phyloP scores from a whole-genome alignment of 2,797 vertebrate genomes.

The Potorous gilbertii region DNA sequence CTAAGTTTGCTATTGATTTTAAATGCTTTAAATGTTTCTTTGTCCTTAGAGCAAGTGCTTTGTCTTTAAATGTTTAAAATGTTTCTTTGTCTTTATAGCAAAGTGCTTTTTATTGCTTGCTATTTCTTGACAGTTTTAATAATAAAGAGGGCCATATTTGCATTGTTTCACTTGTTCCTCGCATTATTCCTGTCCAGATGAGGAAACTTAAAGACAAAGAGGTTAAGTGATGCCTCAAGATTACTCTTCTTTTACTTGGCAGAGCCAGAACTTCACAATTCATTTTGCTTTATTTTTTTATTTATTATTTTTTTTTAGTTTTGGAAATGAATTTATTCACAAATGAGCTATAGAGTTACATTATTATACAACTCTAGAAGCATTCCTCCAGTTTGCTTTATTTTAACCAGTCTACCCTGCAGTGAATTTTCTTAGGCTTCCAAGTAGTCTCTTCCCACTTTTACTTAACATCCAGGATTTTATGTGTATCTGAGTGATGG shows the following conservation, averaged over 20 bases:
- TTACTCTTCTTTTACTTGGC: background rate
- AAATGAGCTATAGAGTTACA: conserved; percentile 47
- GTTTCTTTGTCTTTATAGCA: no score
- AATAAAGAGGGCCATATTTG: background rate
- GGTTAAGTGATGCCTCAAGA: background rate
- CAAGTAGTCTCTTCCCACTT: background rate
- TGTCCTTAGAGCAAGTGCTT: background rate
- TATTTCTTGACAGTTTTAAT: no score
- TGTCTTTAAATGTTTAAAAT: no score
- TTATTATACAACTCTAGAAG: conserved; percentile 26
- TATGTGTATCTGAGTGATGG: background rate
- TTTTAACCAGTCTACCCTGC: background rate
- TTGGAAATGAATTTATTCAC: conserved; percentile 78
- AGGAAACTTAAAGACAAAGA: background rate
- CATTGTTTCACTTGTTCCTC: background rate
- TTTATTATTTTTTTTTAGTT: conserved; percentile 18
- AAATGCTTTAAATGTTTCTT: background rate
- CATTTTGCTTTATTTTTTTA: background rate
- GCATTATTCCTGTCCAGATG: background rate
- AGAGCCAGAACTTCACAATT: background rate
- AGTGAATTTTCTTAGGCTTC: background rate
- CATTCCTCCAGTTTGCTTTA: background rate
- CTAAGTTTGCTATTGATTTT: background rate
- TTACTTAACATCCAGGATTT: background rate
- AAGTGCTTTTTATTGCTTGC: background rate